Evolutionary conservation across 2,888 invertebrate species (phyloP), one percentile per base, ranked within the genome.

Genomic region (Biston betularia): DNA sequence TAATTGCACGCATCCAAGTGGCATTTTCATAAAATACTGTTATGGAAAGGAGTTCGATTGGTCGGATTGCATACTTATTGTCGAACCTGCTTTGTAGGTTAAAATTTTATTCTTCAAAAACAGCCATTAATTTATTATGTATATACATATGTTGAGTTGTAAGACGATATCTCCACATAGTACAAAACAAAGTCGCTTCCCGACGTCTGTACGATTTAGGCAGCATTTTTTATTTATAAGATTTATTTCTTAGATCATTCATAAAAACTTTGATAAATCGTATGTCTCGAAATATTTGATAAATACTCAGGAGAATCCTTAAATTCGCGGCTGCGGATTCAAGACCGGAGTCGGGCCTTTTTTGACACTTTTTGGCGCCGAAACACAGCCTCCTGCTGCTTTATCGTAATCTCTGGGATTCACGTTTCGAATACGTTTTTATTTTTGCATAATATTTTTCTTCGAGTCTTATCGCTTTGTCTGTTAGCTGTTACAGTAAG

Each of bases 281-380:
- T 76, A 77, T 76, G 73, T 79, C 45, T 57, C 71, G 62, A 74
- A 73, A 69, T 53, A 46, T 64, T 70, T 79, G 78, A 82, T 82
- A 77, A 80, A 84, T 82, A 79, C 71, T 71, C 69, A 74, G 74
- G 78, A 66, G 71, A 69, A 75, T 75, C 65, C 71, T 75, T 75
- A 75, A 79, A 81, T 80, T 79, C 75, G 77, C 77, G 78, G 72
- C 67, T 66, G 63, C 67, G 72, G 70, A 72, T 66, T 65, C 71
- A 70, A 44, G 52, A 62, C 66, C 56, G 61, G 56, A 33, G 53
- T 56, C 63, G 76, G 76, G 77, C 76, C 75, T 67, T 85, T 86
- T 87, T 86, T 86, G 82, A 80, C 83, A 84, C 77, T 84, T 86
- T 87, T 85, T 85, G 84, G 85, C 84, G 86, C 82, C 85, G 78